Base-by-base conservation (phyloP, 2,797 vertebrate species). In the Cossypha caffra region DNA sequence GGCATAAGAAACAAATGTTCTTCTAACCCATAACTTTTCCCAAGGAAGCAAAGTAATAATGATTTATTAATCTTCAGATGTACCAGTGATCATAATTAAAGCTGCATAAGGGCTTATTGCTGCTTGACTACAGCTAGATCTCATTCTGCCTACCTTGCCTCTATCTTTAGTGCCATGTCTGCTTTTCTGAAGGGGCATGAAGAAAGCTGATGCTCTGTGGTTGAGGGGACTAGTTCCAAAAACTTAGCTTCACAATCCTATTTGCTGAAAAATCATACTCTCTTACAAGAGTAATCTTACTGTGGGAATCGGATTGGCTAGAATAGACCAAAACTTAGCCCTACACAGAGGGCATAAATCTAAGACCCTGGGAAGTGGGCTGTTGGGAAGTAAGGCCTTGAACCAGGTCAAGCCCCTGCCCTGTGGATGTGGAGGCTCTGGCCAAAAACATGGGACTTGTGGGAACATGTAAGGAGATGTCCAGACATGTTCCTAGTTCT, bases 261-360 rank as follows among this genome's bases (percentile, higher is more conserved):
- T 75, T 88, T 92, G 25, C 35, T 72, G 52, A 61, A 91, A 91
- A 94, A 88, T 74, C 40, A 76, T 17, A 72, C 7, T n/a, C 17
- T 89, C 84, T 35, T 74, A 58, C 1, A 9, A 72, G 42, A 66
- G 16, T 54, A 91, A 88, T 88, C 61, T 52, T 52, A 52, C 50
- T 52, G 28, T 52, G 28, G 28, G 50, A 52, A 10, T 52, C 7
- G 2, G 18, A 52, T 19, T 31, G 50, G 50, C 50, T 18, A 52
- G 28, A 52, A 52, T 18, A 52, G 28, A 52, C 28, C 50, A 52
- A 52, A 52, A 52, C 28, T 29, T 31, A 52, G 50, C 9, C 25
- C 14, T 50, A 28, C 15, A 50, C 48, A 50, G 9, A 50, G 48
- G 16, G 26, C 26, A 50, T 50, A 50, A 50, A 50, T 50, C 25